Evolutionary conservation across 2,113 vertebrate genomes (phyloP).

Genomic region (Rhombomys opimus): DNA sequence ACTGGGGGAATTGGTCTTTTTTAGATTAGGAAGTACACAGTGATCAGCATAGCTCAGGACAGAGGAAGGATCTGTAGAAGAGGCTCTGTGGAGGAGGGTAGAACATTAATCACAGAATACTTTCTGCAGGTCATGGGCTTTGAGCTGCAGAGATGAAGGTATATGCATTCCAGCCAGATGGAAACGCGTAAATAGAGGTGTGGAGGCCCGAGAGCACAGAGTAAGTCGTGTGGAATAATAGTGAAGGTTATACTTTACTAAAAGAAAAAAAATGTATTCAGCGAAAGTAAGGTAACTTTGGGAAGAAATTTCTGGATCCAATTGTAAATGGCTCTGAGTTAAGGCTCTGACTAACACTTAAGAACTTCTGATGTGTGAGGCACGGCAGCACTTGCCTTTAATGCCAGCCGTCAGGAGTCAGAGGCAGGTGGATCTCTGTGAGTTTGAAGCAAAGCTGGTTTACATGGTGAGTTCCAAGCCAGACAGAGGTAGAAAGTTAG

Average conservation of each 20-base stretch:
- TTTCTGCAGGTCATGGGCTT: background rate
- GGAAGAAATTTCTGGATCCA: background rate
- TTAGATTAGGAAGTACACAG: background rate
- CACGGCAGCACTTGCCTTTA: background rate
- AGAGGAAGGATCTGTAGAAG: background rate
- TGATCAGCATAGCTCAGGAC: background rate
- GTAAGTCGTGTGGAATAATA: background rate
- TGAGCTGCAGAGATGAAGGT: background rate
- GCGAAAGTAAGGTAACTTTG: background rate
- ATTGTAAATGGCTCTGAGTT: background rate
- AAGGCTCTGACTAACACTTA: background rate
- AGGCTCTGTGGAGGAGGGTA: background rate
- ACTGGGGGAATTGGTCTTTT: background rate
- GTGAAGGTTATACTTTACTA: background rate
- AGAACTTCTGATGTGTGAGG: background rate
- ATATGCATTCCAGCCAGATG: background rate
- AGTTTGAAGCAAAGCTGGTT: background rate
- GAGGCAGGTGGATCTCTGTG: background rate
- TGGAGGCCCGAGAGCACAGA: background rate
- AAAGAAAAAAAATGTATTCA: conserved; percentile 1
- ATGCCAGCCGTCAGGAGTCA: background rate
- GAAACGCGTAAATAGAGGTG: background rate
- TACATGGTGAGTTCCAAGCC: background rate
- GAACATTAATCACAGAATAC: background rate
- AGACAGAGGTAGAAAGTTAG: background rate